phyloP scores from a whole-genome alignment of 2,888 invertebrate species.

The Lasius platythorax region DNA sequence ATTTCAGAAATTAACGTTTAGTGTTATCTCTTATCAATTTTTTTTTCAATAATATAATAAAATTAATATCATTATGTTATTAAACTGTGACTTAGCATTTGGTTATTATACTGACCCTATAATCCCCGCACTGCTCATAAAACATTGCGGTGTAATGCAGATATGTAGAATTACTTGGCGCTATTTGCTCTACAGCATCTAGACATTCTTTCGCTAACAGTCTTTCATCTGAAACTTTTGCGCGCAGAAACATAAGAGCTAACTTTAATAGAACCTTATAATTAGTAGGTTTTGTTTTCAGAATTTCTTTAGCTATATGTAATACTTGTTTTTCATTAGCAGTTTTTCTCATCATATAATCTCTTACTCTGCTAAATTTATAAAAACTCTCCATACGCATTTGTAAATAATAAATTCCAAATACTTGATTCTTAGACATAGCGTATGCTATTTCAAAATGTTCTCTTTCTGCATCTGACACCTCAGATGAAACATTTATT shows the following conservation, averaged over 20 bases:
- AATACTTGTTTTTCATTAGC: constrained; percentile 13
- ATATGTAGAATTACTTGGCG: background rate
- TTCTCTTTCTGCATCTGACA: background rate
- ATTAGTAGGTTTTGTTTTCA: background rate
- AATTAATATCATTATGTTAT: background rate
- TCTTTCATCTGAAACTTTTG: background rate
- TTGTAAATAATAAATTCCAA: constrained; percentile 49
- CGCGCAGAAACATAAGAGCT: constrained; percentile 31
- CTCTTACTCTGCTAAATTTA: background rate
- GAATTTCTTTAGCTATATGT: constrained; percentile 17
- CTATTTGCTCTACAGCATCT: constrained; percentile 15
- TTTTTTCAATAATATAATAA: background rate
- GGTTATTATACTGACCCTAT: constrained; percentile 22
- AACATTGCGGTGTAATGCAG: constrained; percentile 46
- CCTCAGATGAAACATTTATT: background rate
- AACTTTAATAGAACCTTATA: constrained; percentile 35
- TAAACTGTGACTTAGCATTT: background rate
- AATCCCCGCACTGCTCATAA: background rate
- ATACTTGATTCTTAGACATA: constrained; percentile 30
- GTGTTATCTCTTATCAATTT: background rate
- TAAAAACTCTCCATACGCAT: constrained; percentile 20
- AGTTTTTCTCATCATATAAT: background rate
- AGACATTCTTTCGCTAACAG: constrained; percentile 24
- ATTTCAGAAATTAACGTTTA: background rate
- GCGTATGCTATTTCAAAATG: constrained; percentile 37